Percentiles rank a stretch among this genome's conserved stretches.
These are phyloP conservation scores for Bombus picipes DNA, from an alignment of 1,140 invertebrate species.

Conservation along the genomic window DNA sequence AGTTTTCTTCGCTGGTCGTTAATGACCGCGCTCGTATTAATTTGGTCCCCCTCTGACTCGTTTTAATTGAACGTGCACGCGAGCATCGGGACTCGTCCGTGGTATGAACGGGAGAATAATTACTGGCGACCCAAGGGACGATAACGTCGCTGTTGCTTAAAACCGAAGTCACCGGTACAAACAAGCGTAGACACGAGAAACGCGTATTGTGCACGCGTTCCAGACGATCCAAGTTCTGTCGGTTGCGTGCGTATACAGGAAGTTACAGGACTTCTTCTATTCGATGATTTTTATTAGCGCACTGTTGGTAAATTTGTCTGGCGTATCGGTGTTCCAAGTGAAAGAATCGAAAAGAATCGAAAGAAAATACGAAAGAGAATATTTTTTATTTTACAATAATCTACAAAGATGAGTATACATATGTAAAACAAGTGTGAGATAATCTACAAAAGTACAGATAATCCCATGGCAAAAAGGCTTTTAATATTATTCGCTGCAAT, in stretches of 20 bases:
- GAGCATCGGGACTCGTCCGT: conserved; percentile 41
- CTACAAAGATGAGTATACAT: too few relatives aligned
- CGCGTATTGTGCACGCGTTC: neutral
- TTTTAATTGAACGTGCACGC: conserved; percentile 61
- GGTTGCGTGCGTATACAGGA: neutral
- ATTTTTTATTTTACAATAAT: too few relatives aligned
- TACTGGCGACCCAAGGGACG: conserved; percentile 27
- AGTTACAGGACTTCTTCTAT: too few relatives aligned
- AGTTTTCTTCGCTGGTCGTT: conserved; percentile 53
- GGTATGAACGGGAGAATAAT: conserved; percentile 47
- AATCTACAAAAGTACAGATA: too few relatives aligned
- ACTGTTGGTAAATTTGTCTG: too few relatives aligned
- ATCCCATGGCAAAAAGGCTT: too few relatives aligned
- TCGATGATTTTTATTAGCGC: too few relatives aligned
- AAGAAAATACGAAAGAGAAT: too few relatives aligned
- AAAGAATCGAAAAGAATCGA: too few relatives aligned
- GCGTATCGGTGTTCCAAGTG: too few relatives aligned
- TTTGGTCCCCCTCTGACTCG: conserved; percentile 16
- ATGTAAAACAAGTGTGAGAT: too few relatives aligned
- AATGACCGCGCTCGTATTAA: conserved; percentile 57
- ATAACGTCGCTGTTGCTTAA: conserved; percentile 21
- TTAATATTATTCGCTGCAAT: too few relatives aligned
- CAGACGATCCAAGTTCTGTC: neutral
- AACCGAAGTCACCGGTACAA: conserved; percentile 1
- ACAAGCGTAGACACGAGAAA: neutral